Percentiles rank a stretch among this genome's conserved stretches.
phyloP scores from a whole-genome alignment of 2,888 invertebrate species.

The Ephialtes manifestator region DNA sequence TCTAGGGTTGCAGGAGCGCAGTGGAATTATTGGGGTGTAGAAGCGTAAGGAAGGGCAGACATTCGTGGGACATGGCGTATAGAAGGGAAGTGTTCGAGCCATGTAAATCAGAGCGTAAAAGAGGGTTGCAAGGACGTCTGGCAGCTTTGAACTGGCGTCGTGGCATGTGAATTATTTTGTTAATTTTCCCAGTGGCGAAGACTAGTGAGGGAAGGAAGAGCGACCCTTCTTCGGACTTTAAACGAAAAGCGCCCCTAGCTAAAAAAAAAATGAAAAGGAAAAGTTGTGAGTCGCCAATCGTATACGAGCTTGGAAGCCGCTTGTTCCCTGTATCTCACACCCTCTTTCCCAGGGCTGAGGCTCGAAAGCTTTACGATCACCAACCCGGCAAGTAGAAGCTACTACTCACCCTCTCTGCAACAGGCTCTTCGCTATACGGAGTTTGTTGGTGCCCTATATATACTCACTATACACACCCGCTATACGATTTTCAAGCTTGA shows the following conservation, averaged over 20 bases:
- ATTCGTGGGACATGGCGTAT: not conserved
- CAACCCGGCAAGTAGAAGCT: constrained; percentile 41
- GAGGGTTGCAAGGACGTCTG: constrained; percentile 34
- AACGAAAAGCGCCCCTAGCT: constrained; percentile 47
- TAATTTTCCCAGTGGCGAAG: constrained; percentile 71
- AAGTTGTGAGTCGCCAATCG: constrained; percentile 62
- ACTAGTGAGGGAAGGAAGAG: constrained; percentile 42
- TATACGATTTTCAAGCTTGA: constrained; percentile 67
- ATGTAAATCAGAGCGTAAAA: constrained; percentile 30
- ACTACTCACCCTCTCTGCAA: constrained; percentile 56
- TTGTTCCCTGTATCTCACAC: constrained; percentile 53
- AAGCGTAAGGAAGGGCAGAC: constrained; percentile 15
- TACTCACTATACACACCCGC: constrained; percentile 6
- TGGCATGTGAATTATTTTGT: constrained; percentile 76
- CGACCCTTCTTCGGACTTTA: constrained; percentile 52
- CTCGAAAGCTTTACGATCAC: constrained; percentile 69
- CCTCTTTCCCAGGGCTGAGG: constrained; percentile 42
- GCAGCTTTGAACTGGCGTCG: constrained; percentile 54
- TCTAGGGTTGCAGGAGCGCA: constrained; percentile 51
- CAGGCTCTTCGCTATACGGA: constrained; percentile 40
- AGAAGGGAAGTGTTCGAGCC: not conserved
- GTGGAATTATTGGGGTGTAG: constrained; percentile 24
- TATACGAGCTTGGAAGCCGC: constrained; percentile 57
- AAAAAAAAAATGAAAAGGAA: constrained; percentile 24
- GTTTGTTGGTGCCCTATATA: not conserved